Conservation (phyloP, 2,797 vertebrate genomes). For the Triplophysa bombifrons region DNA sequence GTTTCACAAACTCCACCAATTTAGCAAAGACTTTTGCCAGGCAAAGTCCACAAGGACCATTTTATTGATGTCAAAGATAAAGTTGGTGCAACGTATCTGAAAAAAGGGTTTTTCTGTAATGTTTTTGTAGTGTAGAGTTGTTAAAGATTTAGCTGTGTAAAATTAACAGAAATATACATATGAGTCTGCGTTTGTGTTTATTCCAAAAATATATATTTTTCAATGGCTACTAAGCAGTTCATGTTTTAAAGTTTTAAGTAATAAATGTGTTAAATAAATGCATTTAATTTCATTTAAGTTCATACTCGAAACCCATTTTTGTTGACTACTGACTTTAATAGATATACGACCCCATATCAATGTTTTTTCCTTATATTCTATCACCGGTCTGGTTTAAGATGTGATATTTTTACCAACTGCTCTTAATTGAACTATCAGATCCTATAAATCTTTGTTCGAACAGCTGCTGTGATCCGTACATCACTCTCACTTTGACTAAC, state of each 20-base stretch:
- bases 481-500: slow-evolving; percentile 35
- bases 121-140: background rate
- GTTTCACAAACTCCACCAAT: slow-evolving; percentile 8
- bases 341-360: too few relatives aligned
- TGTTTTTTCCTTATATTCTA: too few relatives aligned
- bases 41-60: background rate
- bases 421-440: slow-evolving; percentile 30
- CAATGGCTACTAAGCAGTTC: too few relatives aligned
- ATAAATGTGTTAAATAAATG: background rate
- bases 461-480: slow-evolving; percentile 25
- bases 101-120: too few relatives aligned
- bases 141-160: background rate
- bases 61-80: background rate
- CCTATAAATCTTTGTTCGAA: slow-evolving; percentile 12
- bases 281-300: too few relatives aligned
- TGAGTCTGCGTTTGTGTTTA: too few relatives aligned
- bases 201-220: too few relatives aligned
- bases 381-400: background rate
- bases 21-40: background rate
- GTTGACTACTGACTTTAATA: too few relatives aligned
- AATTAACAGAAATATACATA: too few relatives aligned
- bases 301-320: too few relatives aligned
- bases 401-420: background rate
- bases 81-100: too few relatives aligned
- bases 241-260: too few relatives aligned